Percentiles rank a stretch among this genome's conserved stretches.
phyloP scores from a whole-genome alignment of 2,888 invertebrate genomes.

The Sympetrum striolatum region DNA sequence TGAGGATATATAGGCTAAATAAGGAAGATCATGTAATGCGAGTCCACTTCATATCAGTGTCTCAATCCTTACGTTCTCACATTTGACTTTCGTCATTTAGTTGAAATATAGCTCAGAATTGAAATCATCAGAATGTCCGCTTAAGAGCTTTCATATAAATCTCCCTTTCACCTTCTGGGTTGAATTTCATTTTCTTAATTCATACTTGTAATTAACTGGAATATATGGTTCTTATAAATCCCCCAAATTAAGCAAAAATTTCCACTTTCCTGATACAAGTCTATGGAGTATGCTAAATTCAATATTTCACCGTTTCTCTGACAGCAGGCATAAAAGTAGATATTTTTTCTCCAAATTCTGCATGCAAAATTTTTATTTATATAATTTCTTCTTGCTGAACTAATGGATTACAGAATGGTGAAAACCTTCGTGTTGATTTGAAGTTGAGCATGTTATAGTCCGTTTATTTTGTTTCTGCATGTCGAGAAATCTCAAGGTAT shows the following conservation, averaged over 20 bases:
- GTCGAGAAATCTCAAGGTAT: neutral
- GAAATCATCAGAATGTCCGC: too few relatives aligned
- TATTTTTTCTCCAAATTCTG: neutral
- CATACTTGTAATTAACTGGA: too few relatives aligned
- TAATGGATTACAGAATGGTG: constrained; percentile 3
- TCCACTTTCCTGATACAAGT: constrained; percentile 37
- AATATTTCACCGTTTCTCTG: neutral
- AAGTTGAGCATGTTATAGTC: neutral
- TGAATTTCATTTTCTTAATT: too few relatives aligned
- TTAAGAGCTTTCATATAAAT: neutral
- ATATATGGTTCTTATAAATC: neutral
- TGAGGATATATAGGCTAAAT: too few relatives aligned
- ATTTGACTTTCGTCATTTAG: too few relatives aligned
- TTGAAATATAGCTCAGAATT: too few relatives aligned
- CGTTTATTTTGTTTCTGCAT: neutral
- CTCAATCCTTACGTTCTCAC: too few relatives aligned
- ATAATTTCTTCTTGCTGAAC: neutral
- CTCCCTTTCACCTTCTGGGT: neutral
- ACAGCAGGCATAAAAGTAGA: neutral
- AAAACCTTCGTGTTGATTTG: neutral
- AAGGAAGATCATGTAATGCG: too few relatives aligned
- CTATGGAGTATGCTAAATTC: neutral
- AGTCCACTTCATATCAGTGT: too few relatives aligned
- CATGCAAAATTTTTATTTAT: neutral
- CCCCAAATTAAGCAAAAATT: neutral